These are phyloP conservation scores for Protula sp. DNA, from an alignment of 2,888 invertebrate species.

Conservation along the genomic window DNA sequence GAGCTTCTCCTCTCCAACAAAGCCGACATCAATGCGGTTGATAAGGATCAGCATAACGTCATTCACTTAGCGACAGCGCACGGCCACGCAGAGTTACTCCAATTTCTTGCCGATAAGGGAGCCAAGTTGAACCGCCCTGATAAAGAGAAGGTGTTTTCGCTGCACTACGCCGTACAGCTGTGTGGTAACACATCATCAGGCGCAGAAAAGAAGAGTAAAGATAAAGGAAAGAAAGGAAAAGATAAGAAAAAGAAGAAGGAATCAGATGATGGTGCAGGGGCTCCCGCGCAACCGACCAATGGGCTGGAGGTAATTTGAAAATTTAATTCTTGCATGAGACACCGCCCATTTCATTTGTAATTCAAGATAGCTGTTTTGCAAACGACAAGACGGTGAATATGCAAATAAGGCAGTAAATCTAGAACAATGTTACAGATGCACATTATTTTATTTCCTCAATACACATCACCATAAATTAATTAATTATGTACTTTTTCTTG, in stretches of 20 bases:
- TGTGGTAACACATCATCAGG: not conserved
- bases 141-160: not conserved
- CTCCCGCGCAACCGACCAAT: not conserved
- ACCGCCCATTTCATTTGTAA: too few species aligned
- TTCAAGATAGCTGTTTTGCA: too few species aligned
- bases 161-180: not conserved
- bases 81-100: not conserved
- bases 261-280: too few species aligned
- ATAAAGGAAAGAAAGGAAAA: not conserved
- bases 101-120: not conserved
- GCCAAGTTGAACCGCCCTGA: not conserved
- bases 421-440: too few species aligned
- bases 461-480: too few species aligned
- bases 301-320: not conserved
- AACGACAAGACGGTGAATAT: too few species aligned
- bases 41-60: not conserved
- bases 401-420: too few species aligned
- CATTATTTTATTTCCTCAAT: too few species aligned
- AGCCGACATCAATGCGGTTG: not conserved
- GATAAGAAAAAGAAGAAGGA: not conserved
- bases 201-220: not conserved
- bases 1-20: not conserved
- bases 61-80: not conserved
- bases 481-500: too few species aligned
- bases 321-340: not conserved